Percentiles rank a stretch among this genome's conserved stretches.
phyloP scores from a whole-genome alignment of 2,797 vertebrate species.

The Semotilus atromaculatus region DNA sequence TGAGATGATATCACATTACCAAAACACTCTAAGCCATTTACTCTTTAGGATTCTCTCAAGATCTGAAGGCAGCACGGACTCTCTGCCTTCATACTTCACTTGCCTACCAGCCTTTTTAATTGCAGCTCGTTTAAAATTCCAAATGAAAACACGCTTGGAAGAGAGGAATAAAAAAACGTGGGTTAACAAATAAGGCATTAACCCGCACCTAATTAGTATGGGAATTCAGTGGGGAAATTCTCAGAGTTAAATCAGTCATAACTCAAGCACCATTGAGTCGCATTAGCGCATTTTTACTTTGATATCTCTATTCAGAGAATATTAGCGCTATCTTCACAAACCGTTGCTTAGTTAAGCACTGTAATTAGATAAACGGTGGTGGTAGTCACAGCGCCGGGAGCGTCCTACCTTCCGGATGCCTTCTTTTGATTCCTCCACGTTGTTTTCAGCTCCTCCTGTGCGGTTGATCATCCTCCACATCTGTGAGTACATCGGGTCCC shows the following conservation, averaged over 20 bases:
- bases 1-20: constrained; percentile 47
- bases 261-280: constrained; percentile 52
- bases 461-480: constrained; percentile 99
- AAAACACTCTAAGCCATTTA: constrained; percentile 59
- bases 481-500: constrained; percentile 97
- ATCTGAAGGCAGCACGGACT: constrained; percentile 37
- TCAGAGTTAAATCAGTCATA: constrained; percentile 66
- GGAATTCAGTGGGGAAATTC: constrained; percentile 60
- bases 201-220: constrained; percentile 68
- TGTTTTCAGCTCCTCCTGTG: constrained; percentile 92
- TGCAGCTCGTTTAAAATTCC: constrained; percentile 59
- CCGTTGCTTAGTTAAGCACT: constrained; percentile 26
- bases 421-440: constrained; percentile 91
- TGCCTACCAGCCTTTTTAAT: constrained; percentile 63
- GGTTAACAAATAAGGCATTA: constrained; percentile 71
- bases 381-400: not conserved
- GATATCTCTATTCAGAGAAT: constrained; percentile 49
- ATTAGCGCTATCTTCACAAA: constrained; percentile 24
- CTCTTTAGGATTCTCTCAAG: constrained; percentile 59
- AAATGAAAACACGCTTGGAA: constrained; percentile 34
- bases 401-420: constrained; percentile 92
- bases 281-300: constrained; percentile 43
- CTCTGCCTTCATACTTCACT: constrained; percentile 38
- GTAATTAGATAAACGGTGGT: constrained; percentile 29
- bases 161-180: constrained; percentile 36